These are phyloP conservation scores for Trachymyrmex cornetzi DNA, from an alignment of 1,140 invertebrate species.

Conservation along the genomic window DNA sequence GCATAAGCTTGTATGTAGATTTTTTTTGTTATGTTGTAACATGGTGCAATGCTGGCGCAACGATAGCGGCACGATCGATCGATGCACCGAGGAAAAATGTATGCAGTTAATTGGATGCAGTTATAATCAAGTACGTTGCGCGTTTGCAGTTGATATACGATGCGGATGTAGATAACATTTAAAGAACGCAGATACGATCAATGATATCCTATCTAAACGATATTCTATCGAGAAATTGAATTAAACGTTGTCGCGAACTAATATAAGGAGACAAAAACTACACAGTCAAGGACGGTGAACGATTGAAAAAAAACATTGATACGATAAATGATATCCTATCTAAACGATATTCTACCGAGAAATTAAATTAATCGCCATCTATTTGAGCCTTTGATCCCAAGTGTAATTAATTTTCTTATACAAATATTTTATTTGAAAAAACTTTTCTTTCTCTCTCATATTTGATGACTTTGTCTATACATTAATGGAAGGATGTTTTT, in stretches of 20 bases:
- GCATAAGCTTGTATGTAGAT: neutral
- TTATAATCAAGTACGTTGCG: constrained; percentile 2
- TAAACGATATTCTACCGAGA: neutral
- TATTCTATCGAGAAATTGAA: constrained; percentile 17
- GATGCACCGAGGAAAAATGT: neutral
- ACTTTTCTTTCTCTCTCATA: no score
- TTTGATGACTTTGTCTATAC: no score
- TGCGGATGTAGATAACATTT: neutral
- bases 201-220: constrained; percentile 2
- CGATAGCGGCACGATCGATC: constrained; percentile 22
- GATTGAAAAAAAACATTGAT: neutral
- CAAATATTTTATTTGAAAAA: no score
- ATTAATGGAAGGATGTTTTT: no score
- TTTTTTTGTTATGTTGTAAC: constrained; percentile 4
- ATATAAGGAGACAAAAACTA: neutral
- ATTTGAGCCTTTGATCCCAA: no score
- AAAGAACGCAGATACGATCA: neutral
- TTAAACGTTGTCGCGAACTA: neutral
- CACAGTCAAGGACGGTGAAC: neutral
- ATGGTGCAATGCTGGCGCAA: constrained; percentile 1
- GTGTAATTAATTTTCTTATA: no score
- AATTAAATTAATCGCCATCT: neutral
- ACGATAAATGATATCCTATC: constrained; percentile 7
- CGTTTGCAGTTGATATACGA: neutral
- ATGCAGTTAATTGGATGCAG: constrained; percentile 33